Evolutionary conservation across 53 echinoderm and acorn worm species (phyloP).

Genomic region (Stichopus horrens): DNA sequence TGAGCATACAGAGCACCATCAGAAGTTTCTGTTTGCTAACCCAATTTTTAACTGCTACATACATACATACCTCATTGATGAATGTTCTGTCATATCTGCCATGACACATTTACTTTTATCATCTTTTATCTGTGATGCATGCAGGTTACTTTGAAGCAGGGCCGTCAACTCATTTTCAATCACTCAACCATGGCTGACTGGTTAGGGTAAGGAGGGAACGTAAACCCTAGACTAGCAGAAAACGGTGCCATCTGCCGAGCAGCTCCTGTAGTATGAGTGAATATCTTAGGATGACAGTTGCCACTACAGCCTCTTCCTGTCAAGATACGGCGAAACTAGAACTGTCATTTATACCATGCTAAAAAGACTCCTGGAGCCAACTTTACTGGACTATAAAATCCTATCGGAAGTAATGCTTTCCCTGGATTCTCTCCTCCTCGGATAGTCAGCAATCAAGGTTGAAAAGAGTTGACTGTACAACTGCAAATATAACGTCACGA

Average conservation of each 20-base stretch:
- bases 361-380: not conserved
- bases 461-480: not conserved
- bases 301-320: not conserved
- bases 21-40: too few species aligned
- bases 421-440: not conserved
- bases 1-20: too few species aligned
- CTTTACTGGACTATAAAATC: not conserved
- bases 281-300: not conserved
- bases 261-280: not conserved
- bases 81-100: not conserved
- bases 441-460: not conserved
- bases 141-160: not conserved
- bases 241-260: not conserved
- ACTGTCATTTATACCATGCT: not conserved
- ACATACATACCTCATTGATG: not conserved
- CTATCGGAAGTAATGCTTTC: not conserved
- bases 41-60: too few species aligned
- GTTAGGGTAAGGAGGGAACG: not conserved
- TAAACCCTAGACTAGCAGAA: not conserved
- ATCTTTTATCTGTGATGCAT: not conserved
- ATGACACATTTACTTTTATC: not conserved
- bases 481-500: not conserved
- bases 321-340: not conserved
- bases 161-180: not conserved
- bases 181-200: not conserved